Evolutionary conservation across 2,113 vertebrate genomes (phyloP).

Genomic region (Rhegmatorhina hoffmannsi): DNA sequence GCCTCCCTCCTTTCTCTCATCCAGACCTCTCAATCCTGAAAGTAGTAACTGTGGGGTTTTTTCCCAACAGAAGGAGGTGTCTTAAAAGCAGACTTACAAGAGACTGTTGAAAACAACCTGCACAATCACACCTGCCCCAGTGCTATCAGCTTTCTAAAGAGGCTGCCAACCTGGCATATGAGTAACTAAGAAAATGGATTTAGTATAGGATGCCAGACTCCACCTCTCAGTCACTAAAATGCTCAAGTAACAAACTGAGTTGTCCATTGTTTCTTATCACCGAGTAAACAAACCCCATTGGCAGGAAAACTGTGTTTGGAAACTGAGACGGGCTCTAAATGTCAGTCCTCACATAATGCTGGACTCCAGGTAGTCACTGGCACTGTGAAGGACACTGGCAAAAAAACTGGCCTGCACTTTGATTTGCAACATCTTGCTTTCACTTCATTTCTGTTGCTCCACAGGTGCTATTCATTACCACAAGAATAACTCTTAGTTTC

Average conservation of each 20-base stretch:
- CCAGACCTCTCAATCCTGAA: neutral
- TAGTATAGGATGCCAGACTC: constrained; percentile 11
- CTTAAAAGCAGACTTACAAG: constrained; percentile 13
- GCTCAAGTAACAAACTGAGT: constrained; percentile 1
- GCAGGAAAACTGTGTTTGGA: constrained; percentile 26
- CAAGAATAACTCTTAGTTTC: neutral
- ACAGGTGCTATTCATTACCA: neutral
- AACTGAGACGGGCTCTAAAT: neutral
- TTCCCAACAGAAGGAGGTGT: neutral
- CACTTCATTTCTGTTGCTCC: neutral
- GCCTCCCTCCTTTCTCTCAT: neutral
- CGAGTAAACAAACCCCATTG: constrained; percentile 34
- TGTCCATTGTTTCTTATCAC: constrained; percentile 53
- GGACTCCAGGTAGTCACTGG: neutral
- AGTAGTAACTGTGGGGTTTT: neutral
- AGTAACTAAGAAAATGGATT: constrained; percentile 46
- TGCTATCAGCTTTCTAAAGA: constrained; percentile 1
- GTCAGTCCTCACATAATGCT: neutral
- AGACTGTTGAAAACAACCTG: neutral
- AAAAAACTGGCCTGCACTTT: neutral
- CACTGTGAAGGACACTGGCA: neutral
- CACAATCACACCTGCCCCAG: neutral
- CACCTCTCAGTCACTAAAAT: constrained; percentile 5
- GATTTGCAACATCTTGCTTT: neutral
- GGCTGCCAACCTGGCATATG: constrained; percentile 36